Evolutionary conservation across 1,140 invertebrate genomes (phyloP), one percentile per base, ranked within the genome.

Genomic region (Trichogramma pretiosum): DNA sequence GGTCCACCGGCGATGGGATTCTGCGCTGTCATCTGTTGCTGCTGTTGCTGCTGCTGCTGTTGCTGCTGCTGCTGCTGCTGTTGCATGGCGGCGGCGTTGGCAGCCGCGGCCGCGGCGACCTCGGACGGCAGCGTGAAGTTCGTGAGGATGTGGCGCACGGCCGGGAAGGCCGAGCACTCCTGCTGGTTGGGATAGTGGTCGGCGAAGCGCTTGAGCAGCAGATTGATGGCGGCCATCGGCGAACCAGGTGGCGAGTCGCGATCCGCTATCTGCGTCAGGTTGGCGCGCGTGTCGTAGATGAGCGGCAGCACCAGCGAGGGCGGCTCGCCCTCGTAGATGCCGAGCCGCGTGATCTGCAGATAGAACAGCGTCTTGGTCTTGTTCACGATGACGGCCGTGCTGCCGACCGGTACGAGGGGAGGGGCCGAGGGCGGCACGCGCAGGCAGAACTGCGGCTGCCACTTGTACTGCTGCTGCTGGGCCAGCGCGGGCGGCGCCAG

Each of bases 311-410:
- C 83, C 18, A 97, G 63, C 4, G 86, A 84, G 8, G 83, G 81
- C 14, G 86, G 82, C 54, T 90, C 88, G 39, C 77, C 77, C 53
- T 80, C 77, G 14, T 76, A 74, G 8, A 78, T 61, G 16, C 79
- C 81, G 38, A 83, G 77, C 48, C 88, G 74, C 0, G 85, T 92
- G 35, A 95, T 80, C 74, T 90, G 89, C 49, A 93, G 72, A 61
- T 91, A 94, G 68, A 95, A 91, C 11, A 94, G 73, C 50, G 94
- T 87, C 72, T 92, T 93, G 59, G 81, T 84, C 50, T 84, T 81
- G 43, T 83, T 84, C 50, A 89, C 80, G 13, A 93, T 73, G 50
- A 94, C 82, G 67, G 42, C 50, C 1, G 50, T 14, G 11, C 84
- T 85, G 11, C 90, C 91, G 39, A 82, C 83, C 3, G 89, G 88